Percentiles rank a stretch among this genome's conserved stretches.
These are phyloP conservation scores for Eulemur rubriventer DNA, from an alignment of 2,797 vertebrate species.

Conservation along the genomic window DNA sequence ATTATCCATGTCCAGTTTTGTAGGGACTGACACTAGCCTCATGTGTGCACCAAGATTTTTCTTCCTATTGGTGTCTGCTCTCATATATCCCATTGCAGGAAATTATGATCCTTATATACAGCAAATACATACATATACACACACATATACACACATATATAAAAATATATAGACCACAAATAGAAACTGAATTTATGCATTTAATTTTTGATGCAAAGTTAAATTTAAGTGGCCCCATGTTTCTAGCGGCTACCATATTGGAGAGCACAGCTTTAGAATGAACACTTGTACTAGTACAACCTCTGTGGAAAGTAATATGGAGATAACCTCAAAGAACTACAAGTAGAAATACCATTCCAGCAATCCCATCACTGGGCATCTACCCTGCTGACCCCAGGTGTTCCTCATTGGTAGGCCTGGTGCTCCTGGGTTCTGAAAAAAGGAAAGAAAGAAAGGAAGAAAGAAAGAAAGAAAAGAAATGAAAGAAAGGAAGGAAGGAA, in stretches of 20 bases:
- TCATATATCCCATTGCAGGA: neutral
- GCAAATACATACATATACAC: neutral
- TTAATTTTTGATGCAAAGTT: neutral
- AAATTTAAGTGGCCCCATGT: neutral
- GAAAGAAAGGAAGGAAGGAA: no score
- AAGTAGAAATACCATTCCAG: no score
- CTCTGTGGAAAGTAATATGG: no score
- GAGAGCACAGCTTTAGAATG: neutral
- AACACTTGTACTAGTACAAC: neutral
- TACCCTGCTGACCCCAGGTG: no score
- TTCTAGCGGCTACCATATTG: neutral
- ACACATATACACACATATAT: rapidly evolving
- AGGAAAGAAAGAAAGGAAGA: no score
- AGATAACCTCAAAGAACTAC: no score
- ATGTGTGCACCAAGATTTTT: neutral
- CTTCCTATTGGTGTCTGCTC: neutral
- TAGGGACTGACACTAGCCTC: neutral
- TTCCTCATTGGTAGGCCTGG: no score
- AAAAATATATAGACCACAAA: neutral
- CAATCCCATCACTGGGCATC: no score
- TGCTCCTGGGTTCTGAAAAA: no score
- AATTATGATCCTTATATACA: neutral
- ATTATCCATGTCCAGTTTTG: neutral
- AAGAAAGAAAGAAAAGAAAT: no score
- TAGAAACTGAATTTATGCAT: neutral